Evolutionary conservation across 2,888 invertebrate species (phyloP).

Genomic region (Chirona hameri): DNA sequence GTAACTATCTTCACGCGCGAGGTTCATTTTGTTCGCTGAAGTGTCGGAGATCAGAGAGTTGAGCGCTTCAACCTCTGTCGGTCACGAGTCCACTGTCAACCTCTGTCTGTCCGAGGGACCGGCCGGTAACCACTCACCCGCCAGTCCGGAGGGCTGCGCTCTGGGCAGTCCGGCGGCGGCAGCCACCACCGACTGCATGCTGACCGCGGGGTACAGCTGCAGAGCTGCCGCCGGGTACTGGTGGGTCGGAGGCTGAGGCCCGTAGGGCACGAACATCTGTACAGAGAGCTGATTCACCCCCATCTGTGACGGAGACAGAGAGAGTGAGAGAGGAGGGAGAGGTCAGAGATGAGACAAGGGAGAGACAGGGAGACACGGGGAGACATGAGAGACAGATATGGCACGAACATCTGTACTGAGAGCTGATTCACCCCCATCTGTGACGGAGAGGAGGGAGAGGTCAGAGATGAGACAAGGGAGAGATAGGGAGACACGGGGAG

Average conservation of each 20-base stretch:
- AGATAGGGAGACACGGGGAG: too few species aligned
- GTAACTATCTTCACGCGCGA: too few species aligned
- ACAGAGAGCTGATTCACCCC: slow-evolving; percentile 26
- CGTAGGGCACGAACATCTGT: slow-evolving; percentile 28
- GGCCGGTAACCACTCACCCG: not conserved
- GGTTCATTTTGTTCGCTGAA: too few species aligned
- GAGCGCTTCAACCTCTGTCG: too few species aligned
- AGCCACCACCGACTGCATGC: slow-evolving; percentile 8
- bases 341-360: too few species aligned
- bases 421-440: slow-evolving; percentile 26
- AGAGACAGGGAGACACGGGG: too few species aligned
- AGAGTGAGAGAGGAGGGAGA: too few species aligned
- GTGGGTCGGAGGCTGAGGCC: not conserved
- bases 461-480: too few species aligned
- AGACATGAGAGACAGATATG: not conserved
- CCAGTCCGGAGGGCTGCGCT: not conserved
- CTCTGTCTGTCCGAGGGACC: too few species aligned
- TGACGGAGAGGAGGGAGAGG: not conserved
- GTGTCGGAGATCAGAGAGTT: too few species aligned
- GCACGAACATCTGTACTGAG: slow-evolving; percentile 28
- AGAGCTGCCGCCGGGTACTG: not conserved
- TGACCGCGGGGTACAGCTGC: slow-evolving; percentile 7
- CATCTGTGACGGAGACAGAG: not conserved
- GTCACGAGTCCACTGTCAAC: too few species aligned
- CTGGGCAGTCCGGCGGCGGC: not conserved